phyloP scores from a whole-genome alignment of 2,113 vertebrate species.

The Cryptoleucopteryx plumbea region DNA sequence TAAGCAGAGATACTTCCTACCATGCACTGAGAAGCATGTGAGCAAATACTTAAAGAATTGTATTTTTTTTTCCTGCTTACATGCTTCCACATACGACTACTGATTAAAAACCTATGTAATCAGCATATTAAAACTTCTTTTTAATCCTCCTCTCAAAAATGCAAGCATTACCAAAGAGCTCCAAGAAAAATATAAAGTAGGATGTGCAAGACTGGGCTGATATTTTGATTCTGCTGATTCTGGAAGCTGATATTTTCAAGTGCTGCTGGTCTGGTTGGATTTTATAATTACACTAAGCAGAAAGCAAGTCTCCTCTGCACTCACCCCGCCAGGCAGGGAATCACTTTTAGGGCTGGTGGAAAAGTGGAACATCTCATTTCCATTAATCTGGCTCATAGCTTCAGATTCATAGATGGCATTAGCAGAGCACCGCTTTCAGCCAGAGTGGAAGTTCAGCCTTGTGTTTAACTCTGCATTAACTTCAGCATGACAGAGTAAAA shows the following conservation, averaged over 20 bases:
- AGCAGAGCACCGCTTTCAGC: background rate
- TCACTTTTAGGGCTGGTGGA: background rate
- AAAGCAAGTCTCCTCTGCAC: background rate
- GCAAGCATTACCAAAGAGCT: background rate
- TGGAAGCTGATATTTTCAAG: background rate
- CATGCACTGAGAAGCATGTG: background rate
- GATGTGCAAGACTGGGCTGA: background rate
- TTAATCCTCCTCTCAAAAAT: conserved; percentile 11
- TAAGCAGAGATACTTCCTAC: background rate
- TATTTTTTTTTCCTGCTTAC: background rate
- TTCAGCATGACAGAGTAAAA: conserved; percentile 21
- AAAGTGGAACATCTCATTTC: conserved; percentile 54
- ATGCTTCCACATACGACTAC: background rate
- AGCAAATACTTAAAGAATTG: background rate
- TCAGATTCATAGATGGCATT: conserved; percentile 41
- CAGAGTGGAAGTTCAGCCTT: conserved; percentile 32
- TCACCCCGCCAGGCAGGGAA: background rate
- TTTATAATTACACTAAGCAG: conserved; percentile 33
- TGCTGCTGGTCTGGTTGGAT: background rate
- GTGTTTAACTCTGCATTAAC: conserved; percentile 31
- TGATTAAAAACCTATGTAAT: background rate
- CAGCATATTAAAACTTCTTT: background rate
- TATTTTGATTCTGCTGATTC: background rate
- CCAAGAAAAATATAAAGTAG: background rate
- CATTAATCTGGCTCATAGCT: conserved; percentile 43